A percentile compares a stretch with the other conserved stretches of the same genome.
Evolutionary conservation across 2,888 invertebrate species (phyloP).

Genomic region (Drosophila maculinotata): DNA sequence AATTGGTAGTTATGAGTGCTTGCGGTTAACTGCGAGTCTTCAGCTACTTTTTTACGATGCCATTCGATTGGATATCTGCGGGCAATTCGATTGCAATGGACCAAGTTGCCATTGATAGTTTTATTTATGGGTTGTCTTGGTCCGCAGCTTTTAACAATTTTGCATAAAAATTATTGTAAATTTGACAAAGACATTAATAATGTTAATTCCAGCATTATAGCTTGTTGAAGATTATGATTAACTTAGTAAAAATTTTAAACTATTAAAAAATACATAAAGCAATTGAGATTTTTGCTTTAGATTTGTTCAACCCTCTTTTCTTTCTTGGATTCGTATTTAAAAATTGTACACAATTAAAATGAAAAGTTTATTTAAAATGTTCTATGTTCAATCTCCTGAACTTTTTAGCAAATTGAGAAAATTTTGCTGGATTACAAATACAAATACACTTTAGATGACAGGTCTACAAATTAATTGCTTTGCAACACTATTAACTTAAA

Average conservation of each 20-base stretch:
- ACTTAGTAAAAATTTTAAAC: background rate
- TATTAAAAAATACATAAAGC: too few relatives aligned
- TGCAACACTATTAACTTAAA: constrained; percentile 6
- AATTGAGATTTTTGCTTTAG: too few relatives aligned
- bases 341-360: too few relatives aligned
- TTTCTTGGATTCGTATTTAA: too few relatives aligned
- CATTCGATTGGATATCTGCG: constrained; percentile 39
- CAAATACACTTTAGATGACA: background rate
- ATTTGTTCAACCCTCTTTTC: too few relatives aligned
- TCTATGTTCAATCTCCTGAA: too few relatives aligned
- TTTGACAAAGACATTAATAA: background rate
- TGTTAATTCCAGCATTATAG: background rate
- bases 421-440: too few relatives aligned
- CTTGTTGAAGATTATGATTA: background rate
- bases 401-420: too few relatives aligned
- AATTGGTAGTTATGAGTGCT: background rate
- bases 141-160: background rate
- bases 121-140: background rate
- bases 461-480: background rate
- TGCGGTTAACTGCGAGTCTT: background rate
- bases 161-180: background rate
- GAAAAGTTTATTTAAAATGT: too few relatives aligned
- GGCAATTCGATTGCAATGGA: constrained; percentile 10
- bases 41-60: constrained; percentile 18
- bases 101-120: constrained; percentile 7